Evolutionary conservation across 2,113 vertebrate genomes (phyloP).

Genomic region (Eublepharis macularius): DNA sequence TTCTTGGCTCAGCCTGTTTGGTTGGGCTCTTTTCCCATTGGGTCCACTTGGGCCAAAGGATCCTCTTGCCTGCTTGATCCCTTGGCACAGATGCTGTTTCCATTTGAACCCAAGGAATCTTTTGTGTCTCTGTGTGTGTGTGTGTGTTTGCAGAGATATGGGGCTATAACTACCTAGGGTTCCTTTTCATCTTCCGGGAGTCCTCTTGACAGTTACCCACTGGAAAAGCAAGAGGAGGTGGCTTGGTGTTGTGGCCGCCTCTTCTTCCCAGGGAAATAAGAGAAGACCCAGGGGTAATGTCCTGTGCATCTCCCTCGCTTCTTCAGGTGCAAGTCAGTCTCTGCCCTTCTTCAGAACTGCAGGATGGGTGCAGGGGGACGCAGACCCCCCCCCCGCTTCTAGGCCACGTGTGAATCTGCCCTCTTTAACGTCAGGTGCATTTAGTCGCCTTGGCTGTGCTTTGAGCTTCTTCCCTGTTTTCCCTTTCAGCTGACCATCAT

Average conservation of each 20-base stretch:
- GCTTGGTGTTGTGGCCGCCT: neutral
- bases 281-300: neutral
- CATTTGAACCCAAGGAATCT: no score
- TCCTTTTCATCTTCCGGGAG: neutral
- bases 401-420: no score
- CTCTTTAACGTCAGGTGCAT: no score
- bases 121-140: no score
- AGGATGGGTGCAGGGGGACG: neutral
- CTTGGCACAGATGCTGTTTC: neutral
- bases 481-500: constrained; percentile 89
- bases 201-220: neutral
- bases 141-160: no score
- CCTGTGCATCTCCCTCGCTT: no score
- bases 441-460: accelerated
- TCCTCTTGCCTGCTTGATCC: neutral
- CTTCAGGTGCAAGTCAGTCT: neutral
- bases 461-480: neutral
- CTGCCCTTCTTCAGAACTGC: neutral
- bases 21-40: no score
- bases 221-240: neutral
- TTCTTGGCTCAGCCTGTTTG: no score
- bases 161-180: no score
- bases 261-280: neutral
- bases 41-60: no score
- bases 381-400: neutral